Evolutionary conservation across 2,888 invertebrate genomes (phyloP).

Genomic region (Chouioia cunea): DNA sequence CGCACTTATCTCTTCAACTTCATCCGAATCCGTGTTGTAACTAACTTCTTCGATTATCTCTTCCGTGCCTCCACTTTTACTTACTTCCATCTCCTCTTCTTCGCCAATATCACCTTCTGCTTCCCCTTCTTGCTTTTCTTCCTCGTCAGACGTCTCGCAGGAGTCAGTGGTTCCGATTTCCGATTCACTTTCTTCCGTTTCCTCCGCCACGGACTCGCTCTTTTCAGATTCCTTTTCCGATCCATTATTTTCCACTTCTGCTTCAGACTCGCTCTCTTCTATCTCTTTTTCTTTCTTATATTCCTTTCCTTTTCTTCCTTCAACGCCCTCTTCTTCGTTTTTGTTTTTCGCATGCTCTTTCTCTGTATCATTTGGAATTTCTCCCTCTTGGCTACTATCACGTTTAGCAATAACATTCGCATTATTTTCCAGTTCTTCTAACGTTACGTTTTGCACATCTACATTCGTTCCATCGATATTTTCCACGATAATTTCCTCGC

Average conservation of each 20-base stretch:
- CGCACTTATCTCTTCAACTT: slow-evolving; percentile 37
- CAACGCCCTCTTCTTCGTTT: not conserved
- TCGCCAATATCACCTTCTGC: slow-evolving; percentile 58
- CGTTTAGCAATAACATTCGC: no score
- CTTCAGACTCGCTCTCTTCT: slow-evolving; percentile 53
- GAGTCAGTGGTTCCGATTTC: slow-evolving; percentile 42
- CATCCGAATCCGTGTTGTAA: slow-evolving; percentile 33
- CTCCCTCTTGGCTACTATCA: no score
- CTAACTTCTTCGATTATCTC: slow-evolving; percentile 49
- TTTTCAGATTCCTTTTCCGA: slow-evolving; percentile 44
- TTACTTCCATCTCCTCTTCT: slow-evolving; percentile 56
- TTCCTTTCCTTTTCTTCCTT: slow-evolving; percentile 19
- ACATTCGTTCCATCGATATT: no score
- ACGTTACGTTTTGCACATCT: no score
- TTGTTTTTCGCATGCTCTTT: not conserved
- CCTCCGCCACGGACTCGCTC: slow-evolving; percentile 44
- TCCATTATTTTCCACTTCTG: slow-evolving; percentile 58
- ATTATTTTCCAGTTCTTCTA: no score
- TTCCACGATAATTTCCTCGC: not conserved
- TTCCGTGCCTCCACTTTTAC: slow-evolving; percentile 6
- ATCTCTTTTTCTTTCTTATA: slow-evolving; percentile 39
- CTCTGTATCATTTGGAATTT: not conserved
- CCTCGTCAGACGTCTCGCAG: slow-evolving; percentile 68
- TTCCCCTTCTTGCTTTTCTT: slow-evolving; percentile 53
- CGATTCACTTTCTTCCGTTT: slow-evolving; percentile 32